Evolutionary conservation across 2,797 vertebrate genomes (phyloP).

Genomic region (Gephyroberyx darwinii): DNA sequence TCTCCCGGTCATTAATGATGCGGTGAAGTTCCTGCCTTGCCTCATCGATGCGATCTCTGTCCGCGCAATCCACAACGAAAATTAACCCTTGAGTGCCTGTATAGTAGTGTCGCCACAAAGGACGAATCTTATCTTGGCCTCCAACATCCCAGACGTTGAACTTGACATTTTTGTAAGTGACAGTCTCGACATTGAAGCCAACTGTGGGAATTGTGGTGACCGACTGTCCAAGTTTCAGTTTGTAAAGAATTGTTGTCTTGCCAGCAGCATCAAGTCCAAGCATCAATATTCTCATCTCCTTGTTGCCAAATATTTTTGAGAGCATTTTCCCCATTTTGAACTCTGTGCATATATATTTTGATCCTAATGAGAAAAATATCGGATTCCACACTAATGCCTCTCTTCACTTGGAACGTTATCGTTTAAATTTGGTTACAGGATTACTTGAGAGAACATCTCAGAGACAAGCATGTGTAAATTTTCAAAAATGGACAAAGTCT

Average conservation of each 20-base stretch:
- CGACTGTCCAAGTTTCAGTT: slow-evolving; percentile 99
- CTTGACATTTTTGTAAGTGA: slow-evolving; percentile 99
- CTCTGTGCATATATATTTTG: slow-evolving; percentile 82
- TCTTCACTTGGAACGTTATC: slow-evolving; percentile 29
- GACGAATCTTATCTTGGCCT: slow-evolving; percentile 98
- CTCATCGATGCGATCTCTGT: slow-evolving; percentile 98
- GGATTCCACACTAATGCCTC: slow-evolving; percentile 15
- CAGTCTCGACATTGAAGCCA: slow-evolving; percentile 99
- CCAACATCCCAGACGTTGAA: slow-evolving; percentile 99
- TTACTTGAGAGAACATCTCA: slow-evolving; percentile 62
- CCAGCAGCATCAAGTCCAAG: slow-evolving; percentile 97
- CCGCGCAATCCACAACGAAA: slow-evolving; percentile 99
- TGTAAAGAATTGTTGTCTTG: slow-evolving; percentile 99
- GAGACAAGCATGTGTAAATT: slow-evolving; percentile 30
- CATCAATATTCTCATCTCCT: slow-evolving; percentile 99
- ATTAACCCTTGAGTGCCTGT: slow-evolving; percentile 98
- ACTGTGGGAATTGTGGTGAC: slow-evolving; percentile 99
- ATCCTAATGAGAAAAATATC: slow-evolving; percentile 54
- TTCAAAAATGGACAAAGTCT: slow-evolving; percentile 51
- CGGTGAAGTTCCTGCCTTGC: slow-evolving; percentile 98
- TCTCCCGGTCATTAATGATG: slow-evolving; percentile 99
- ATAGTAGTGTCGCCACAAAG: slow-evolving; percentile 99
- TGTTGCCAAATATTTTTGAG: slow-evolving; percentile 99
- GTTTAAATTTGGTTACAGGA: slow-evolving; percentile 44
- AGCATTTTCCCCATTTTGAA: slow-evolving; percentile 97